phyloP scores from a whole-genome alignment of 1,140 invertebrate species.

The Drosophila fuyamai region DNA sequence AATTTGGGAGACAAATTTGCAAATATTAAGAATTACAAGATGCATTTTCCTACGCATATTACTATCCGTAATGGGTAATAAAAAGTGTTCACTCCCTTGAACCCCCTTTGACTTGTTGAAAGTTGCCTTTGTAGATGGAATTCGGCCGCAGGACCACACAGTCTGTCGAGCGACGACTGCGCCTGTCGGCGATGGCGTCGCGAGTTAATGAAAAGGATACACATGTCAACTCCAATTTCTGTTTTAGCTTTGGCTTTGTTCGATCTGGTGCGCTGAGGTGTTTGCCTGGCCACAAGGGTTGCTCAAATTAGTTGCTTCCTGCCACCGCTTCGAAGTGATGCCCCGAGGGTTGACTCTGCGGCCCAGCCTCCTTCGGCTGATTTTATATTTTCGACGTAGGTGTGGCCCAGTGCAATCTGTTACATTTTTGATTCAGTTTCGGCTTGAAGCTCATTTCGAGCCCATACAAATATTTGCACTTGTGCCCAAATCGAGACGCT shows the following conservation, averaged over 20 bases:
- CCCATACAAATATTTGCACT: slow-evolving; percentile 76
- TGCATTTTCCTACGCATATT: no score
- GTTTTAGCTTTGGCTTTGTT: slow-evolving; percentile 54
- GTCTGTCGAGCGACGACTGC: slow-evolving; percentile 35
- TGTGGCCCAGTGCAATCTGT: slow-evolving; percentile 75
- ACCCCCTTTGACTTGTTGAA: slow-evolving; percentile 33
- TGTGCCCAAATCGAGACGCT: slow-evolving; percentile 56
- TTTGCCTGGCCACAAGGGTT: slow-evolving; percentile 73
- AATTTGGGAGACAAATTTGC: no score
- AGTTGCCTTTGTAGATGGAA: slow-evolving; percentile 11
- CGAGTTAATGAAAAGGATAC: slow-evolving; percentile 84
- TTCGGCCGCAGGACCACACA: slow-evolving; percentile 38
- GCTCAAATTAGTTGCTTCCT: slow-evolving; percentile 80
- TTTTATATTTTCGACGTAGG: slow-evolving; percentile 49
- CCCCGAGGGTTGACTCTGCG: slow-evolving; percentile 57
- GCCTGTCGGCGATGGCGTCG: slow-evolving; percentile 60
- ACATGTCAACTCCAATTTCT: slow-evolving; percentile 84
- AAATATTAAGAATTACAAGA: no score
- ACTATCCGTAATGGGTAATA: slow-evolving; percentile 13
- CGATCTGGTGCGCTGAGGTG: slow-evolving; percentile 53
- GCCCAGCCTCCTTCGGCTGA: slow-evolving; percentile 11
- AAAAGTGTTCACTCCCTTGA: neutral
- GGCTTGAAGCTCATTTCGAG: slow-evolving; percentile 47
- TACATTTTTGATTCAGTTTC: slow-evolving; percentile 69
- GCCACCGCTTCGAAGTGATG: slow-evolving; percentile 9